Evolutionary conservation across 2,797 vertebrate genomes (phyloP), one percentile per base, ranked within the genome.

Genomic region (Sebastes dallii): DNA sequence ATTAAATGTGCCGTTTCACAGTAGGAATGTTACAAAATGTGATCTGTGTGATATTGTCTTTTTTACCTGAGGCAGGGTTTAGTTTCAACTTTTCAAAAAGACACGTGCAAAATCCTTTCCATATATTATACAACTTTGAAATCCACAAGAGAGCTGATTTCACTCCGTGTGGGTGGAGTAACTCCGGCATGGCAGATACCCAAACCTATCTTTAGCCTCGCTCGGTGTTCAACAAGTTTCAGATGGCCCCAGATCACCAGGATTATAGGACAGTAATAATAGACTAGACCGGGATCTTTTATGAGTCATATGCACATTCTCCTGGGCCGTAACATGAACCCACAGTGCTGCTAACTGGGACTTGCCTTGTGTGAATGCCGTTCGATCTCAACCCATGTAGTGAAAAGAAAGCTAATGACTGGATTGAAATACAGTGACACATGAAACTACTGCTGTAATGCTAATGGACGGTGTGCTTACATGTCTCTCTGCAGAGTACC

Each of bases 211-310:
- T 93, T 93, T 93, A 92, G 91, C 72, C 20, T 5, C 0, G 7
- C 72, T 83, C 7, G 1, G 32, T 16, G 79, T 67, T 82, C 65
- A 73, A 16, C 72, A 42, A 72, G 89, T 93, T 86, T 92, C 87
- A 90, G 78, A 88, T 90, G 74, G 75, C 88, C 32, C 66, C 75
- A 30, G 61, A 87, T 93, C 85, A 71, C 73, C 62, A 50, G 86
- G 84, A 89, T 92, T 91, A 91, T 75, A 88, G 91, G 87, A 73
- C 75, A 32, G 88, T 93, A 93, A 94, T 94, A 90, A 93, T 92
- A 93, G 90, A 86, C 84, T 29, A 72, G 75, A 54, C 61, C 16
- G 9, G 66, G 66, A 85, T 62, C 77, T 78, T 86, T 88, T 81
- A 88, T 89, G 89, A 91, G 81, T 91, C 90, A 81, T 83, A 78